These are phyloP conservation scores for Chaetodon trifascialis DNA, from an alignment of 2,113 vertebrate genomes.

Conservation along the genomic window DNA sequence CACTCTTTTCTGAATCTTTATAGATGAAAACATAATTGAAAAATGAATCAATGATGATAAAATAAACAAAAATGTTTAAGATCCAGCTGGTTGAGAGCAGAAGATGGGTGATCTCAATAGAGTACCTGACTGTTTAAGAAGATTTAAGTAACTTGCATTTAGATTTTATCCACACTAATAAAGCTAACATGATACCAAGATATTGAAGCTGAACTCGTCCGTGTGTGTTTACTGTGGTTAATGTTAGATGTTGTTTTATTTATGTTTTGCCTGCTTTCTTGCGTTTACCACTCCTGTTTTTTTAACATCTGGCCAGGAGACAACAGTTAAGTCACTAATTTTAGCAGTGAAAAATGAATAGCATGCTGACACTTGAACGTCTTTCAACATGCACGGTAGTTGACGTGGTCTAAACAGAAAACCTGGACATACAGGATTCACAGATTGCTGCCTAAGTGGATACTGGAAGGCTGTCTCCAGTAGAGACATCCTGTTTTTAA, in stretches of 20 bases:
- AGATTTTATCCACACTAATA: neutral
- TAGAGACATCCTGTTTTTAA: conserved; percentile 59
- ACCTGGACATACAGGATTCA: conserved; percentile 50
- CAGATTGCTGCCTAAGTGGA: neutral
- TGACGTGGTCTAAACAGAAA: conserved; percentile 8
- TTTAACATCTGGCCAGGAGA: neutral
- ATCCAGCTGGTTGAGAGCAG: neutral
- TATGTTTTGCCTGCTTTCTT: neutral
- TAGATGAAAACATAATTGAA: neutral
- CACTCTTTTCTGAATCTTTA: neutral
- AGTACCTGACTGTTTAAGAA: neutral
- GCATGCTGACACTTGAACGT: neutral
- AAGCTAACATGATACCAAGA: neutral
- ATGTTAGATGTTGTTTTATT: neutral
- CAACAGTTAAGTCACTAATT: neutral
- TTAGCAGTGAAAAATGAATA: neutral
- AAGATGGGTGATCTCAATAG: too few relatives aligned
- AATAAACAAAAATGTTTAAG: neutral
- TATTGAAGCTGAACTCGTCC: too few relatives aligned
- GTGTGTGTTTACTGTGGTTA: neutral
- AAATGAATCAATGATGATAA: too few relatives aligned
- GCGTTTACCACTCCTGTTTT: neutral
- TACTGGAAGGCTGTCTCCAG: neutral
- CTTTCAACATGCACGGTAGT: neutral
- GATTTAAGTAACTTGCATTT: neutral